Evolutionary conservation across 2,113 vertebrate species (phyloP), one percentile per base, ranked within the genome.

Genomic region (Oreotrochilus melanogaster): DNA sequence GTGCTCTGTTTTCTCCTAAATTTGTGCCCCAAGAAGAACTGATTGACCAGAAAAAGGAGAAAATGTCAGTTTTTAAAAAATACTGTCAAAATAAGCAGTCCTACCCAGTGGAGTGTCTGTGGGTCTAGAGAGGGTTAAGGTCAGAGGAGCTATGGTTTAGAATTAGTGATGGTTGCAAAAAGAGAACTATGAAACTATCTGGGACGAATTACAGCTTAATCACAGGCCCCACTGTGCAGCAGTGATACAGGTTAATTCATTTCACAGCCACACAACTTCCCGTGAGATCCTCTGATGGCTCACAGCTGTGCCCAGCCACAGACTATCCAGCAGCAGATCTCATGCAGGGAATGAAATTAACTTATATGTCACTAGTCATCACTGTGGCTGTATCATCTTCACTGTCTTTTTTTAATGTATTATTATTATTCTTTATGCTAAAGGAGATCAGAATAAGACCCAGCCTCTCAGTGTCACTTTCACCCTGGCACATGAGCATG

Each of bases 161-260:
- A 88, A 76, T 88, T 73, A 80, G 61, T 79, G 76, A 83, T 87
- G 76, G 71, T 50, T 85, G 61, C 88, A 82, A 76, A 97, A 86
- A 43, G 19, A 86, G 70, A 78, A 82, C 23, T 61, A 86, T 83
- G 86, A 95, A 93, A 78, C 18, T 54, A 56, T 94, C 84, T 87
- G 70, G 47, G 61, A 93, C 88, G 60, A 97, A 93, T 96, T 95
- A 97, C 92, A 96, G 86, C 95, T 98, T 97, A 97, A 98, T 97
- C 94, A 96, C 57, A 14, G 30, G 24, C 37, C 42, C 71, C 24
- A 30, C 93, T 76, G 30, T 62, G 92, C 94, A 96, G 51, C 74
- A 88, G 42, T 86, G 89, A 82, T 96, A 95, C 69, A 97, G 91
- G 95, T 97, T 97, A 98, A 96, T 93, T 95, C 69, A 95, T 96